Evolutionary conservation across 1,140 invertebrate genomes (phyloP).

Genomic region (Drosophila neocordata): DNA sequence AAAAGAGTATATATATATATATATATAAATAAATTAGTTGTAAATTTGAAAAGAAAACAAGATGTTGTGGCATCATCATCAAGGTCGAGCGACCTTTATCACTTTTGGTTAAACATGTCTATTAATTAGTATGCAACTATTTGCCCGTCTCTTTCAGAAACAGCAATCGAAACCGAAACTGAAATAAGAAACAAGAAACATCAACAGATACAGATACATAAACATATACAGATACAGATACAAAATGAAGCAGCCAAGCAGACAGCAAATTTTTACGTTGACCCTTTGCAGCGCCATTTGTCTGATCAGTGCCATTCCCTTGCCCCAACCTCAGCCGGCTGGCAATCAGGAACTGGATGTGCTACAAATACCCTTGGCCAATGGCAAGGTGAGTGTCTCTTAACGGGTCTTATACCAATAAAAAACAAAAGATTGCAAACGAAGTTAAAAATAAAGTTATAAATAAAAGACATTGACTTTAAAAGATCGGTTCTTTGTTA

Average conservation of each 20-base stretch:
- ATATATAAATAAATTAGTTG: slow-evolving; percentile 13
- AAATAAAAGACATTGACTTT: too few relatives aligned
- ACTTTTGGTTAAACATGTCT: slow-evolving; percentile 9
- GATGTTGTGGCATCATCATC: neutral
- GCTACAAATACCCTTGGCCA: slow-evolving; percentile 73
- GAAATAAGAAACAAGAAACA: neutral
- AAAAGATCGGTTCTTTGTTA: too few relatives aligned
- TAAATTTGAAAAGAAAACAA: slow-evolving; percentile 16
- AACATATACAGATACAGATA: slow-evolving; percentile 15
- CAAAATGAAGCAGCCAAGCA: slow-evolving; percentile 68
- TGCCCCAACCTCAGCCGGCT: slow-evolving; percentile 61
- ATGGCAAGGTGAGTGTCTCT: slow-evolving; percentile 75
- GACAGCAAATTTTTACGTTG: slow-evolving; percentile 64
- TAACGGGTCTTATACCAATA: too few relatives aligned
- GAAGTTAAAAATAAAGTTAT: too few relatives aligned
- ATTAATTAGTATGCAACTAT: slow-evolving; percentile 35
- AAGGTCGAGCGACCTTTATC: slow-evolving; percentile 26
- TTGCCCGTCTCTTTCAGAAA: slow-evolving; percentile 12
- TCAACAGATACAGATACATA: slow-evolving; percentile 1
- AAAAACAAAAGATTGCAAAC: too few relatives aligned
- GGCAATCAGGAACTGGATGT: slow-evolving; percentile 76
- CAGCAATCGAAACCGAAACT: neutral
- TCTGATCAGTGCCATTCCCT: slow-evolving; percentile 66
- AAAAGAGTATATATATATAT: neutral
- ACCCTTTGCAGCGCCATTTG: slow-evolving; percentile 58